Evolutionary conservation across 2,888 invertebrate genomes (phyloP).

Genomic region (Trissolcus brochymenae): DNA sequence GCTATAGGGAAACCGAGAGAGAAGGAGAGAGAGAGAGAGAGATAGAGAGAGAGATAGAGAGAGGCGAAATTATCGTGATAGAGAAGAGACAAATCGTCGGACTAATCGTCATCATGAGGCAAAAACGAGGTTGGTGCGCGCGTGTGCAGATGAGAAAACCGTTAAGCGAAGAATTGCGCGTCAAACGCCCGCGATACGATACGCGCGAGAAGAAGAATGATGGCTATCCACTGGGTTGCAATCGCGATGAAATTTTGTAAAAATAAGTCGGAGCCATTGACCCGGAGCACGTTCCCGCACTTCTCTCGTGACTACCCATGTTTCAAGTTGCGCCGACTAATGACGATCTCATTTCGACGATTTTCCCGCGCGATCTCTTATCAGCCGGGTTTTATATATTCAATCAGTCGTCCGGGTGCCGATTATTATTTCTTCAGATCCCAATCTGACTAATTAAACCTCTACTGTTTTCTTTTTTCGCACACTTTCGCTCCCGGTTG

Average conservation of each 20-base stretch:
- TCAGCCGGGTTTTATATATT: constrained; percentile 9
- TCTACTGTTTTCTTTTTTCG: constrained; percentile 1
- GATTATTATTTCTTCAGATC: constrained; percentile 23
- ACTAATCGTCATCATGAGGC: not conserved
- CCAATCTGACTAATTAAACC: constrained; percentile 6
- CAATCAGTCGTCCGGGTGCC: not conserved
- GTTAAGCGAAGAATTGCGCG: constrained; percentile 46
- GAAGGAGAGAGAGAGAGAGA: not conserved
- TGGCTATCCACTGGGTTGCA: constrained; percentile 25
- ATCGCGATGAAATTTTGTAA: constrained; percentile 48
- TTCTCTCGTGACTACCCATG: constrained; percentile 24
- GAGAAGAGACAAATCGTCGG: too few relatives aligned
- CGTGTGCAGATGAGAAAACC: constrained; percentile 18
- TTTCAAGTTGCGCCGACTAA: constrained; percentile 21
- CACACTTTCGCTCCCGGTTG: constrained; percentile 8
- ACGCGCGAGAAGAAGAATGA: constrained; percentile 49
- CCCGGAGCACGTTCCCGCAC: constrained; percentile 28
- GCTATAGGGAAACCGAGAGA: not conserved
- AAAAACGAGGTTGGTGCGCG: too few relatives aligned
- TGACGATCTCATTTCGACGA: constrained; percentile 31
- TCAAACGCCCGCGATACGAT: constrained; percentile 48
- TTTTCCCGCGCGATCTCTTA: constrained; percentile 52
- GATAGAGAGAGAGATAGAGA: not conserved
- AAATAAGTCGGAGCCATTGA: constrained; percentile 29
- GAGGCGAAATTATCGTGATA: too few relatives aligned